These are phyloP conservation scores for Brachypterus glaber DNA, from an alignment of 2,888 invertebrate species.

Conservation along the genomic window DNA sequence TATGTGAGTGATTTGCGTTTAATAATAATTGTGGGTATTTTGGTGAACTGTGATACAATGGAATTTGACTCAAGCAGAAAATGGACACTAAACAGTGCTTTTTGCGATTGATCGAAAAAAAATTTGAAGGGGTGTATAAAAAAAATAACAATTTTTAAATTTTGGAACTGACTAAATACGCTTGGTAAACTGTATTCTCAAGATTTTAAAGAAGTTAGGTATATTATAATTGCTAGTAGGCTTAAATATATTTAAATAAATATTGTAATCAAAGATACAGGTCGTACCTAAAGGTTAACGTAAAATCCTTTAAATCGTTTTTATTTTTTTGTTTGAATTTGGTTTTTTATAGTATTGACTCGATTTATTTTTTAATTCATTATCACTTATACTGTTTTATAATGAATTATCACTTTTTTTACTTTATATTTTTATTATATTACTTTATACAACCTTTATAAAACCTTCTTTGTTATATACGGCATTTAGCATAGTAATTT, in stretches of 20 bases:
- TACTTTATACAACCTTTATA: no score
- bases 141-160: no score
- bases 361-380: no score
- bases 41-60: constrained; percentile 38
- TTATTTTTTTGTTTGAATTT: constrained; percentile 4
- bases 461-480: no score
- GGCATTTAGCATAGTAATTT: no score
- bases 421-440: no score
- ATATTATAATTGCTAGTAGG: constrained; percentile 31
- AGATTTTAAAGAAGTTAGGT: constrained; percentile 12
- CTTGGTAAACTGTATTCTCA: constrained; percentile 32
- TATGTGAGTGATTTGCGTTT: constrained; percentile 8
- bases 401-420: no score
- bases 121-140: neutral
- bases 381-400: no score
- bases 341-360: constrained; percentile 11
- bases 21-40: constrained; percentile 29
- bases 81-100: constrained; percentile 3
- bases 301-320: constrained; percentile 3
- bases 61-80: constrained; percentile 18
- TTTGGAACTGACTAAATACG: constrained; percentile 30
- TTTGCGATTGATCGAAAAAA: neutral
- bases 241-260: constrained; percentile 21
- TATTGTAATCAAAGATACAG: constrained; percentile 21
- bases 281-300: constrained; percentile 12